A percentile compares a stretch with the other conserved stretches of the same genome.
phyloP scores from a whole-genome alignment of 1,140 invertebrate species.

The Bombus sibiricus region DNA sequence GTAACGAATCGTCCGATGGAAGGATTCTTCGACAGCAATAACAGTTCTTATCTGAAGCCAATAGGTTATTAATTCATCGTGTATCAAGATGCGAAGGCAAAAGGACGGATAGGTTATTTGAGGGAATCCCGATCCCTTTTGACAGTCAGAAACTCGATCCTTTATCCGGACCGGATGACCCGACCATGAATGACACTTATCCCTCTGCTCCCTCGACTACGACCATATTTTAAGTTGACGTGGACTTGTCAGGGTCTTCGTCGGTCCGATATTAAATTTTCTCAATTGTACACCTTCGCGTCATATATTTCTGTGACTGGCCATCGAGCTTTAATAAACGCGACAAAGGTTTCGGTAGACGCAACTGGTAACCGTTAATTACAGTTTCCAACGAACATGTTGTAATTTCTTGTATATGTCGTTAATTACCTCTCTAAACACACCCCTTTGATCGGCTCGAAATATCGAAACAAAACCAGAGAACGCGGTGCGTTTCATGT shows the following conservation, averaged over 20 bases:
- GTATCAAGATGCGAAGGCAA: not conserved
- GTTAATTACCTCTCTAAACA: conserved; percentile 32
- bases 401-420: conserved; percentile 35
- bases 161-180: conserved; percentile 7
- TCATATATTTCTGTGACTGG: not conserved
- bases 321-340: too few relatives aligned
- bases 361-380: conserved; percentile 31
- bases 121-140: conserved; percentile 29
- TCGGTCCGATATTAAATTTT: conserved; percentile 40
- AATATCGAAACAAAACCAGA: not conserved
- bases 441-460: not conserved
- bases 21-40: not conserved
- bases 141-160: conserved; percentile 42
- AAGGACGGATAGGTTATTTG: conserved; percentile 10
- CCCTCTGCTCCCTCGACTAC: conserved; percentile 2
- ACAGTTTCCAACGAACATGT: not conserved
- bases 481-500: not conserved
- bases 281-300: too few relatives aligned
- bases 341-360: not conserved
- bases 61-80: conserved; percentile 21
- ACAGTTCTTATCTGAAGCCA: not conserved
- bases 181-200: conserved; percentile 25
- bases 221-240: conserved; percentile 42
- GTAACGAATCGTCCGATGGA: not conserved
- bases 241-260: conserved; percentile 26